Conservation (phyloP, 2,888 invertebrate genomes). For the Drosophila robusta region DNA sequence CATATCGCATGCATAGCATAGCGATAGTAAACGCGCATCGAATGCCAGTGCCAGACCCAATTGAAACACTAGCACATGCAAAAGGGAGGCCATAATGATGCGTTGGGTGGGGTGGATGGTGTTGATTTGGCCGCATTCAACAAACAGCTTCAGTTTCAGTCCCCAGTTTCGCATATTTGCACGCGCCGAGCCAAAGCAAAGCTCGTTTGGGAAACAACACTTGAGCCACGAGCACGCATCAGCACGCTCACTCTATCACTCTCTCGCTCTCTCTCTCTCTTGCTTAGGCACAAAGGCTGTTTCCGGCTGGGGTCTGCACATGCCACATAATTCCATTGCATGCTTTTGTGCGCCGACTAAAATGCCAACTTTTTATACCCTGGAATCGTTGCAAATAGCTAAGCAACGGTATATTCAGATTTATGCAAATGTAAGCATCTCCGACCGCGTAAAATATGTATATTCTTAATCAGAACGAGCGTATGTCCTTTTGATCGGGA, state of each 20-base stretch:
- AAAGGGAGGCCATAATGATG: constrained; percentile 4
- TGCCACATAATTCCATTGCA: constrained; percentile 67
- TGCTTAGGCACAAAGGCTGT: constrained; percentile 7
- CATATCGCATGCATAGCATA: constrained; percentile 23
- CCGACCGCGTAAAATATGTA: too few relatives aligned
- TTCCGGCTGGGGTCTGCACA: constrained; percentile 35
- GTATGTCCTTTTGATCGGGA: too few relatives aligned
- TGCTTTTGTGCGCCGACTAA: constrained; percentile 59
- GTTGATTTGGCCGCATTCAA: constrained; percentile 30
- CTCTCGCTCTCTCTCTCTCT: constrained; percentile 1
- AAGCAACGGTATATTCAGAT: not conserved
- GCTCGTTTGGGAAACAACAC: constrained; percentile 50
- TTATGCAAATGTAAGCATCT: not conserved
- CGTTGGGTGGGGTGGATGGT: constrained; percentile 4
- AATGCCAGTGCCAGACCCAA: constrained; percentile 29
- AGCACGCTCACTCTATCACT: not conserved
- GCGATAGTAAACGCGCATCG: constrained; percentile 5
- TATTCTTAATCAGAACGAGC: too few relatives aligned
- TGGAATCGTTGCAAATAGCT: not conserved
- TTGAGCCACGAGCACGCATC: constrained; percentile 57
- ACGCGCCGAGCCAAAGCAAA: constrained; percentile 65
- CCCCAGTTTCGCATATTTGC: constrained; percentile 64
- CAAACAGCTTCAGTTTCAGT: constrained; percentile 50
- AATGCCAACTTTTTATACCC: constrained; percentile 35
- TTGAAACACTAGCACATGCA: constrained; percentile 14